Conservation (phyloP, 2,113 vertebrate species). For the Casuarius casuarius region DNA sequence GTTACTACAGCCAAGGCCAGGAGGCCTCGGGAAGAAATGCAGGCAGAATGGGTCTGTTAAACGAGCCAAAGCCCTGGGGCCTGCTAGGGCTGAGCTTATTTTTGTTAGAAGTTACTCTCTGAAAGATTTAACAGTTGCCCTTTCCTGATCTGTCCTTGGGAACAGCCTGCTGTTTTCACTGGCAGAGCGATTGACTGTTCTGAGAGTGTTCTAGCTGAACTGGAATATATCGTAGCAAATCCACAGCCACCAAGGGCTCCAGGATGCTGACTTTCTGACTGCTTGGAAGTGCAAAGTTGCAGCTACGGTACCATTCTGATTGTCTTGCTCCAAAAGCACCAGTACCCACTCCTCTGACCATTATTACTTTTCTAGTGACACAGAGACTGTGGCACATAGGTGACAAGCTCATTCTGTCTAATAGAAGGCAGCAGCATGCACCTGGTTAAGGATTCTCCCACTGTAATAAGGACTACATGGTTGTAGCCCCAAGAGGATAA, state of each 20-base stretch:
- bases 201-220: not conserved
- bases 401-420: not conserved
- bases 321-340: not conserved
- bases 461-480: not conserved
- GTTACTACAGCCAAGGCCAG: not conserved
- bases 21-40: not conserved
- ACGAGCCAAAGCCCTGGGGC: not conserved
- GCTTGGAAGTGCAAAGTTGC: not conserved
- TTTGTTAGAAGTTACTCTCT: not conserved
- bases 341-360: fast-evolving
- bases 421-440: not conserved
- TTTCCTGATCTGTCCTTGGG: not conserved
- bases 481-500: not conserved
- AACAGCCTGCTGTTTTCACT: not conserved
- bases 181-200: not conserved
- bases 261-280: not conserved
- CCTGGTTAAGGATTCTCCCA: not conserved
- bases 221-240: not conserved
- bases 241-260: not conserved
- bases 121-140: slow-evolving; percentile 18
- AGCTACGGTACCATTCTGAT: not conserved
- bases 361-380: not conserved
- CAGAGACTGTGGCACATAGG: fast-evolving
- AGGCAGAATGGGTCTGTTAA: not conserved
- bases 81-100: not conserved